These are phyloP conservation scores for Erythrocercus mccallii DNA, from an alignment of 2,113 vertebrate genomes.

Conservation along the genomic window DNA sequence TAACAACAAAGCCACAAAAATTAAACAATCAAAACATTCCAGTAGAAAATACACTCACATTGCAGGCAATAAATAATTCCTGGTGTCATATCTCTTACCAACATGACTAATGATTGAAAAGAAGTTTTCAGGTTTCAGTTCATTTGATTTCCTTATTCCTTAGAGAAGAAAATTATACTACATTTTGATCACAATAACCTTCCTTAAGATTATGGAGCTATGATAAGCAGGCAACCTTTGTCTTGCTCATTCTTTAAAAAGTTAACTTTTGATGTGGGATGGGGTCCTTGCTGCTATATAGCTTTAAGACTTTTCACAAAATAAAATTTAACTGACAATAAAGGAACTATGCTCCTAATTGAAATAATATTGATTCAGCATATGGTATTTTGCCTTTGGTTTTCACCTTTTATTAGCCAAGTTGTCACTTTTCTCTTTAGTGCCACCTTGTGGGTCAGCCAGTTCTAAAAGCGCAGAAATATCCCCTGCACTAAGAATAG, in stretches of 20 bases:
- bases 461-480: conserved; percentile 23
- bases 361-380: conserved; percentile 62
- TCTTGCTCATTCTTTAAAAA: conserved; percentile 8
- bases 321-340: conserved; percentile 47
- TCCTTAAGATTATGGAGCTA: neutral
- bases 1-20: neutral
- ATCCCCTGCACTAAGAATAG: neutral
- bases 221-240: neutral
- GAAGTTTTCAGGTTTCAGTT: neutral
- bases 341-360: conserved; percentile 48
- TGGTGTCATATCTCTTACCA: neutral
- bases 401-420: conserved; percentile 56
- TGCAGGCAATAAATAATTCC: neutral
- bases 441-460: conserved; percentile 79
- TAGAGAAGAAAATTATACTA: conserved; percentile 17
- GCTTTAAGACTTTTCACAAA: conserved; percentile 40
- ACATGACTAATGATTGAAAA: neutral
- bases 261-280: conserved; percentile 19
- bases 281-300: neutral
- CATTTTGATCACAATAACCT: conserved; percentile 10
- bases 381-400: conserved; percentile 59
- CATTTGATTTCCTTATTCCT: conserved; percentile 23
- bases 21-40: neutral
- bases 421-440: conserved; percentile 77
- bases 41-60: neutral